Evolutionary conservation across 92 coral and sea anemone genomes (phyloP).

Genomic region (Phymanthus crucifer): DNA sequence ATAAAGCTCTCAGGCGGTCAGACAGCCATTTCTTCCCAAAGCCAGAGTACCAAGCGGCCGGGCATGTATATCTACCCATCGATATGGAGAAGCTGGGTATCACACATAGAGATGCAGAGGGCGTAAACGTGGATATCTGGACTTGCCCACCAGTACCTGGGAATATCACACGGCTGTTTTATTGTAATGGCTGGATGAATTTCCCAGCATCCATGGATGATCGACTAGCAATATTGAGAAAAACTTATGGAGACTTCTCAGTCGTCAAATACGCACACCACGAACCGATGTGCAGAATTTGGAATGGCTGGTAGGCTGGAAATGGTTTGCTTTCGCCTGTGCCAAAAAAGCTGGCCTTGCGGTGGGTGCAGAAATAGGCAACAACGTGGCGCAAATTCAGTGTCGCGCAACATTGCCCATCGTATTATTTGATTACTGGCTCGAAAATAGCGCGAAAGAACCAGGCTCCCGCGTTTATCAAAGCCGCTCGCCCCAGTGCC

Average conservation of each 20-base stretch:
- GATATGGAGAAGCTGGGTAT: slow-evolving; percentile 45
- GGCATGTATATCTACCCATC: slow-evolving; percentile 55
- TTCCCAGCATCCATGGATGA: slow-evolving; percentile 35
- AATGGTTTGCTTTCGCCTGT: too few relatives aligned
- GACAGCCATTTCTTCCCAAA: slow-evolving; percentile 22
- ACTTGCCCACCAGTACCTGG: slow-evolving; percentile 43
- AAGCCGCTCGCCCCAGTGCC: too few relatives aligned
- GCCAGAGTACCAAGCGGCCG: slow-evolving; percentile 17
- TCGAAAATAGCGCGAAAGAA: too few relatives aligned
- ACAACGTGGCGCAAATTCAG: too few relatives aligned
- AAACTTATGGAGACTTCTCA: slow-evolving; percentile 46
- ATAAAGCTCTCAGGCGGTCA: slow-evolving; percentile 24
- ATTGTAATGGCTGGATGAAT: slow-evolving; percentile 51
- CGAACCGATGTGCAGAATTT: slow-evolving; percentile 48
- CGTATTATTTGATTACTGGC: too few relatives aligned
- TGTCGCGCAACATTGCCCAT: too few relatives aligned
- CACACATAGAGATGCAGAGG: slow-evolving; percentile 54
- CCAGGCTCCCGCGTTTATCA: too few relatives aligned
- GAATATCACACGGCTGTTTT: slow-evolving; percentile 38
- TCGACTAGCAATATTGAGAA: slow-evolving; percentile 32
- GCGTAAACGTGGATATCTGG: slow-evolving; percentile 49
- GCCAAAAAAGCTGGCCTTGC: too few relatives aligned
- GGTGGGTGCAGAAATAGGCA: too few relatives aligned
- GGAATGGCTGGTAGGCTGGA: slow-evolving; percentile 38
- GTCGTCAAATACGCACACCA: slow-evolving; percentile 51